Conservation (phyloP, 37 sponge, comb jelly and placozoan species). For the Ephydatia muelleri region DNA sequence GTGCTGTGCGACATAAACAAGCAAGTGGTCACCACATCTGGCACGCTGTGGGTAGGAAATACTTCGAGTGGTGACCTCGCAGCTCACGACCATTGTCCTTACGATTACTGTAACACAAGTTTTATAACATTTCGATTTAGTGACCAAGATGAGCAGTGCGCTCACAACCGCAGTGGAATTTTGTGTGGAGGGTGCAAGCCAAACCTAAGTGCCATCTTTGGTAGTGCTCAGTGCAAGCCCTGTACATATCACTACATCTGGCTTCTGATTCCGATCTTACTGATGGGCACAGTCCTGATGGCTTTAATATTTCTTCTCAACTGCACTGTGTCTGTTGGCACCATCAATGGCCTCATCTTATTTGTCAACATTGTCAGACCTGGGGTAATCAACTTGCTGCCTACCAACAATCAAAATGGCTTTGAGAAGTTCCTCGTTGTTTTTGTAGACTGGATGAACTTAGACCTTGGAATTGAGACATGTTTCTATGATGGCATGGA, state of each 20-base stretch:
- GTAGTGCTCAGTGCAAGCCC: slow-evolving; percentile 4
- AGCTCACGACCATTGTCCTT: slow-evolving; percentile 7
- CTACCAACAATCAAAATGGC: background rate
- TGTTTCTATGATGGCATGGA: slow-evolving; percentile 47
- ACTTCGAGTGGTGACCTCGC: background rate
- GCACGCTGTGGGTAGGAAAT: background rate
- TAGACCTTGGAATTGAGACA: slow-evolving; percentile 42
- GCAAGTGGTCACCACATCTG: background rate
- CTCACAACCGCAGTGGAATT: slow-evolving; percentile 28
- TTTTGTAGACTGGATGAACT: slow-evolving; percentile 26
- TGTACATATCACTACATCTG: slow-evolving; percentile 9
- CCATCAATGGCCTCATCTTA: slow-evolving; percentile 49
- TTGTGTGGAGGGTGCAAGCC: slow-evolving; percentile 48
- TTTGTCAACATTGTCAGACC: slow-evolving; percentile 22
- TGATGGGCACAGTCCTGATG: slow-evolving; percentile 22
- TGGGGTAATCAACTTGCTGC: background rate
- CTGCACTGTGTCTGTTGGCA: slow-evolving; percentile 25
- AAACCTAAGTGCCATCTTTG: slow-evolving; percentile 17
- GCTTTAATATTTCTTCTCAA: background rate
- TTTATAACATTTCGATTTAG: background rate
- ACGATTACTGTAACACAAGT: slow-evolving; percentile 8
- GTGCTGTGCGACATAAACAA: background rate
- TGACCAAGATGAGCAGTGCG: slow-evolving; percentile 31
- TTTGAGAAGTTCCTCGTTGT: background rate
- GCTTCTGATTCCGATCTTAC: slow-evolving; percentile 20